Evolutionary conservation across 1,140 invertebrate species (phyloP).

Genomic region (Drosophila elegans): DNA sequence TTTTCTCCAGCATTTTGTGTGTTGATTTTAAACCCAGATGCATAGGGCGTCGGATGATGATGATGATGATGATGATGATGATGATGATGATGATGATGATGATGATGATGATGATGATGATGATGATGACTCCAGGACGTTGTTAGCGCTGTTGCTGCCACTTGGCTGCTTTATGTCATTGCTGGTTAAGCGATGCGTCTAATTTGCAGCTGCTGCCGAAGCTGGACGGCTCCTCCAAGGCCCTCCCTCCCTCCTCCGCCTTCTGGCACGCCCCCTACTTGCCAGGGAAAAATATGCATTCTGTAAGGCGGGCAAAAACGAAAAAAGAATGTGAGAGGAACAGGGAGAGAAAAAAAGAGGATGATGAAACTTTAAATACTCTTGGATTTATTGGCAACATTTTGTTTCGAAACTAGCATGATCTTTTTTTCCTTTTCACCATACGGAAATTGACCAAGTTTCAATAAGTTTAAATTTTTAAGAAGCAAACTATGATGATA

Average conservation of each 20-base stretch:
- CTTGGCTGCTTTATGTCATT: constrained; percentile 78
- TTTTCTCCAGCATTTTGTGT: constrained; percentile 23
- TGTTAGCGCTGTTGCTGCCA: constrained; percentile 54
- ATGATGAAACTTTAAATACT: not conserved
- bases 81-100: constrained; percentile 7
- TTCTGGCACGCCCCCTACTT: not conserved
- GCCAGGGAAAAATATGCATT: constrained; percentile 62
- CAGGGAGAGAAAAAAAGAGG: not conserved
- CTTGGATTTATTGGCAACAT: not conserved
- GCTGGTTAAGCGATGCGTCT: constrained; percentile 80
- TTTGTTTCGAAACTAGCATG: not conserved
- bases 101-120: not conserved
- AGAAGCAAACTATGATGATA: no score
- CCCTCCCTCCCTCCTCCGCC: not conserved
- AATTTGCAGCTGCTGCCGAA: constrained; percentile 73
- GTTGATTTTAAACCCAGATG: constrained; percentile 33
- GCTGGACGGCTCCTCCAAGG: constrained; percentile 12
- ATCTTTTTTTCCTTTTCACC: no score
- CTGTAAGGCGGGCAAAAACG: constrained; percentile 24
- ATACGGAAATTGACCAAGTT: no score
- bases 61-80: not conserved
- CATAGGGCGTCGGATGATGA: constrained; percentile 5
- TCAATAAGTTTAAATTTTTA: no score
- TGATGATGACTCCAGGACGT: constrained; percentile 40
- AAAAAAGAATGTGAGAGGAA: constrained; percentile 11